phyloP scores from a whole-genome alignment of 2,888 invertebrate genomes.

The Thecophora atra region DNA sequence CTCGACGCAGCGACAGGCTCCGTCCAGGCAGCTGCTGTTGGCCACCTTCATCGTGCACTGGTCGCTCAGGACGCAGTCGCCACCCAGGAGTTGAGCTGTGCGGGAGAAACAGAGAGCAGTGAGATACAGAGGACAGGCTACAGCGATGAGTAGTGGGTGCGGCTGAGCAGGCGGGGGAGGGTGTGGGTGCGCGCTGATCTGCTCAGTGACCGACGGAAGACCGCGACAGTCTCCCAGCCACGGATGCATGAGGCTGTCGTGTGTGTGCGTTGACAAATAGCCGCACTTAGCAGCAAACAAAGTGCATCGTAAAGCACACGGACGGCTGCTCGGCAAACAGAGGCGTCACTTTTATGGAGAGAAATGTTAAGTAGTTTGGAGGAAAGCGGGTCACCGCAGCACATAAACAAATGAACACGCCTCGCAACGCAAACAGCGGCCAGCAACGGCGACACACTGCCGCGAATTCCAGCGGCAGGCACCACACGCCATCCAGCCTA shows the following conservation, averaged over 20 bases:
- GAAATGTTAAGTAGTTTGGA: slow-evolving; percentile 35
- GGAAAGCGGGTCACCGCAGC: slow-evolving; percentile 35
- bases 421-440: slow-evolving; percentile 9
- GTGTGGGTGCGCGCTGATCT: background rate
- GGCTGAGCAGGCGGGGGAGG: background rate
- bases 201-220: background rate
- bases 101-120: slow-evolving; percentile 50
- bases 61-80: slow-evolving; percentile 82
- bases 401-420: slow-evolving; percentile 32
- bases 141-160: background rate
- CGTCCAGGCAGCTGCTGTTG: slow-evolving; percentile 85
- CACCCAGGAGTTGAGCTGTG: slow-evolving; percentile 84
- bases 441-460: background rate
- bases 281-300: slow-evolving; percentile 20
- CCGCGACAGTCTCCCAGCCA: background rate
- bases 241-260: background rate
- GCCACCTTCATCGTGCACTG: slow-evolving; percentile 90
- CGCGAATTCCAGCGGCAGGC: background rate
- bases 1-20: slow-evolving; percentile 84
- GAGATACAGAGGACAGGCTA: background rate
- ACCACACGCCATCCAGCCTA: background rate
- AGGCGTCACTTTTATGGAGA: slow-evolving; percentile 23
- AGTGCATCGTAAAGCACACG: slow-evolving; percentile 21
- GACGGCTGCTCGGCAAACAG: background rate
- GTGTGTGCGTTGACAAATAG: slow-evolving; percentile 27